phyloP scores from a whole-genome alignment of 30 jellyfish, hydroid and myxozoan genomes.

The Aurelia sp. region DNA sequence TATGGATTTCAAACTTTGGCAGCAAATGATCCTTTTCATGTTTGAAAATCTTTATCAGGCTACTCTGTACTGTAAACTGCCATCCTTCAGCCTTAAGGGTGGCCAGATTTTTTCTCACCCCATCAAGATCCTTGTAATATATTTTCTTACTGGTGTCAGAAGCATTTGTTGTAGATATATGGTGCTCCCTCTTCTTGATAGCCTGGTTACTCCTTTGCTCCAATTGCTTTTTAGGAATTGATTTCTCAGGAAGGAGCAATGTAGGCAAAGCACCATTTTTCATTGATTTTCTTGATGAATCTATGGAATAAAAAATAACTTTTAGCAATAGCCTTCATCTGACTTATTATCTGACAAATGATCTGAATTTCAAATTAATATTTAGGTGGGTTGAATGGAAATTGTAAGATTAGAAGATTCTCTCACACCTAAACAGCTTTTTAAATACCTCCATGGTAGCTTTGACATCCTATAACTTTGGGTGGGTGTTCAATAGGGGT shows the following conservation, averaged over 20 bases:
- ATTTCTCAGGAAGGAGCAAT: background rate
- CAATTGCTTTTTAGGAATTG: background rate
- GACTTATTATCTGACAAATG: too few species aligned
- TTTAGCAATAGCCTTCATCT: too few species aligned
- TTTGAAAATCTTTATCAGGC: background rate
- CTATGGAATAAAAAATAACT: background rate
- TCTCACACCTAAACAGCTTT: too few species aligned
- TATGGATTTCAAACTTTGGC: constrained; percentile 21
- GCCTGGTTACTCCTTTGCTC: background rate
- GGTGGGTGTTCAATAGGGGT: too few species aligned
- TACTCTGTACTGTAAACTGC: background rate
- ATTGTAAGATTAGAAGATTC: too few species aligned
- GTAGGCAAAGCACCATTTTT: constrained; percentile 37
- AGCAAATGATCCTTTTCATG: background rate
- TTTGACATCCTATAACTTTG: too few species aligned
- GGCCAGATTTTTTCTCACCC: background rate
- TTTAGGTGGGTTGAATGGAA: too few species aligned
- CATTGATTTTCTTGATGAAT: constrained; percentile 17
- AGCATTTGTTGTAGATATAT: background rate
- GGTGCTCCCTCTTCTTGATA: background rate
- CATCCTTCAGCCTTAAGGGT: constrained; percentile 5
- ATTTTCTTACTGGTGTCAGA: background rate
- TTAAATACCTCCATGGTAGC: too few species aligned
- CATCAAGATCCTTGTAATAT: background rate
- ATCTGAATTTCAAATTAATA: too few species aligned